Evolutionary conservation across 1,140 invertebrate species (phyloP), one percentile per base, ranked within the genome.

Genomic region (Ceratina australensis): DNA sequence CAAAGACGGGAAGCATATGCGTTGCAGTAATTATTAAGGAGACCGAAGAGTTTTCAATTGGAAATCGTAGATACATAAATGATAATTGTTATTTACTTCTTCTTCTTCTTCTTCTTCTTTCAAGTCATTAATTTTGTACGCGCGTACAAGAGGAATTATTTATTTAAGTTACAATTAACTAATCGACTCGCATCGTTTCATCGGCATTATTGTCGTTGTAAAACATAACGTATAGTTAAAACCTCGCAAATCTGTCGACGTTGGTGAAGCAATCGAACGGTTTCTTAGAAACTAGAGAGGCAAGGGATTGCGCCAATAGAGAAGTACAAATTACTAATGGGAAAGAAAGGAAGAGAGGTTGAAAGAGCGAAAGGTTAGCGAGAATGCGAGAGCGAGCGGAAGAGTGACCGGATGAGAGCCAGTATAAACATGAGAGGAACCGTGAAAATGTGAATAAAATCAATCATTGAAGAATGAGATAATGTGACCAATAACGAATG

Each of bases 251-350:
- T 85, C 83, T 85, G 83, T 84, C 83, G 76, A 84, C 74, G 79
- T 84, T 86, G 80, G 85, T 61, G 78, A 84, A 87, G 86, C 86
- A 86, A 87, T 87, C 77, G 79, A 83, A 33, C 78, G 81, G 79
- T 84, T 87, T 86, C 85, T 79, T 87, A 82, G 78, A 81, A 82
- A 72, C 66, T 81, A 80, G 69, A 79, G 80, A 80, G 78, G 81
- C 86, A 82, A 78, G 78, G 78, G 85, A 87, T 88, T 86, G 86
- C 85, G 74, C 86, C 86, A 88, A 86, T 85, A 85, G 87, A 85
- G 87, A 88, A 88, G 87, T 88, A 88, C 87, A 88, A 88, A 88
- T 88, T 87, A 88, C 80, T 80, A 84, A 82, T 79, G 65, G 82
- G 80, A 69, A 79, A 77, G 59, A 79, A 57, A 75, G 64, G 73